Evolutionary conservation across 2,888 invertebrate species (phyloP).

Genomic region (Mythimna loreyi): DNA sequence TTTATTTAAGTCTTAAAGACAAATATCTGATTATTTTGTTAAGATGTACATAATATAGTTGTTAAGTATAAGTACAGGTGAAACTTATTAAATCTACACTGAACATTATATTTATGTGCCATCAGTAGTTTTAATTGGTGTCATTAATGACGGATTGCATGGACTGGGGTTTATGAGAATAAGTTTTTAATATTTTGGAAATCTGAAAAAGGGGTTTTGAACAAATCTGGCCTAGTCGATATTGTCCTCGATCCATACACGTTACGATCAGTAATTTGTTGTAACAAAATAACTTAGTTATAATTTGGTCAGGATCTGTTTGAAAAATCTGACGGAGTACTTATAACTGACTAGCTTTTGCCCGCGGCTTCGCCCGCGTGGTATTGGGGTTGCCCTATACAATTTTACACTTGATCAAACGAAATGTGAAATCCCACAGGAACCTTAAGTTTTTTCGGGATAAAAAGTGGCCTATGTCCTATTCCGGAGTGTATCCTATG

Average conservation of each 20-base stretch:
- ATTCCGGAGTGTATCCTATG: no score
- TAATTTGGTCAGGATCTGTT: no score
- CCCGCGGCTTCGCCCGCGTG: no score
- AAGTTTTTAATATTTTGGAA: background rate
- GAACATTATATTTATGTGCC: slow-evolving; percentile 10
- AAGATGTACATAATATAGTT: background rate
- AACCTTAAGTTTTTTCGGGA: no score
- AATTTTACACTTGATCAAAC: no score
- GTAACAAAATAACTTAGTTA: no score
- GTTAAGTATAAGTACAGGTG: background rate
- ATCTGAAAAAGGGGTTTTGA: background rate
- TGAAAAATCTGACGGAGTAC: no score
- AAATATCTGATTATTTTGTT: background rate
- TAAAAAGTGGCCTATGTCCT: no score
- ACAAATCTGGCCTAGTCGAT: background rate
- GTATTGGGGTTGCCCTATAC: no score
- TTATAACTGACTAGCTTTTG: no score
- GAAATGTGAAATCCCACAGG: no score
- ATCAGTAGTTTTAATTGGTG: background rate
- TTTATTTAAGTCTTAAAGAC: slow-evolving; percentile 7
- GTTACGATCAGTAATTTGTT: no score
- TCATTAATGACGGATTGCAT: slow-evolving; percentile 13
- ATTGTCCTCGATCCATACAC: background rate
- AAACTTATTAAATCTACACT: background rate
- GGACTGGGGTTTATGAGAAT: slow-evolving; percentile 21